These are phyloP conservation scores for Mya arenaria DNA, from an alignment of 1,140 invertebrate genomes.

Conservation along the genomic window DNA sequence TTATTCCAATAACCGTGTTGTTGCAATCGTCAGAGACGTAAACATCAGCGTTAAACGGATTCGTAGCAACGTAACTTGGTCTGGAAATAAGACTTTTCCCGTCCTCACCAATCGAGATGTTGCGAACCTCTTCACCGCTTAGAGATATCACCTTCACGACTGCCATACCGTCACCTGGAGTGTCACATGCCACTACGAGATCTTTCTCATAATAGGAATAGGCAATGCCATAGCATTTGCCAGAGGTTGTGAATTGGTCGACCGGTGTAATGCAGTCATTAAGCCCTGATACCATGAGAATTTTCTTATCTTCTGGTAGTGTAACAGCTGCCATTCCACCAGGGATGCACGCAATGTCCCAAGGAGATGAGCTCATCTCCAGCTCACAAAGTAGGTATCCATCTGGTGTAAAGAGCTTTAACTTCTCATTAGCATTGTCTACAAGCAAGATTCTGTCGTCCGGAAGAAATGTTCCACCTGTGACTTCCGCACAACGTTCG, in stretches of 20 bases:
- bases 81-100: constrained; percentile 28
- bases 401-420: constrained; percentile 53
- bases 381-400: constrained; percentile 41
- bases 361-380: constrained; percentile 49
- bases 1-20: constrained; percentile 50
- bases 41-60: constrained; percentile 46
- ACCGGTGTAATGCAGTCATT: constrained; percentile 54
- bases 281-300: constrained; percentile 40
- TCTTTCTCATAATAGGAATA: constrained; percentile 46
- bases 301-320: constrained; percentile 47
- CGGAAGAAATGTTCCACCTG: constrained; percentile 48
- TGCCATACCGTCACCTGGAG: constrained; percentile 33
- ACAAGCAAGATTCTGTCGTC: constrained; percentile 46
- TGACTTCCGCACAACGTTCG: constrained; percentile 48
- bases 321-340: constrained; percentile 52
- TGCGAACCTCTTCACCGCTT: constrained; percentile 24
- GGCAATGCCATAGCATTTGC: constrained; percentile 52
- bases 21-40: constrained; percentile 54
- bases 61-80: constrained; percentile 50
- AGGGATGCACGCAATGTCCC: constrained; percentile 47
- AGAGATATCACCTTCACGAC: constrained; percentile 43
- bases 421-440: constrained; percentile 48
- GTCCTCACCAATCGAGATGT: constrained; percentile 25
- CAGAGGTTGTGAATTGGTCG: constrained; percentile 43
- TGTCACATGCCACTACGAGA: constrained; percentile 47